Percentiles rank a stretch among this genome's conserved stretches.
Conservation (phyloP, 2,113 vertebrate genomes). For the Athene cunicularia region DNA sequence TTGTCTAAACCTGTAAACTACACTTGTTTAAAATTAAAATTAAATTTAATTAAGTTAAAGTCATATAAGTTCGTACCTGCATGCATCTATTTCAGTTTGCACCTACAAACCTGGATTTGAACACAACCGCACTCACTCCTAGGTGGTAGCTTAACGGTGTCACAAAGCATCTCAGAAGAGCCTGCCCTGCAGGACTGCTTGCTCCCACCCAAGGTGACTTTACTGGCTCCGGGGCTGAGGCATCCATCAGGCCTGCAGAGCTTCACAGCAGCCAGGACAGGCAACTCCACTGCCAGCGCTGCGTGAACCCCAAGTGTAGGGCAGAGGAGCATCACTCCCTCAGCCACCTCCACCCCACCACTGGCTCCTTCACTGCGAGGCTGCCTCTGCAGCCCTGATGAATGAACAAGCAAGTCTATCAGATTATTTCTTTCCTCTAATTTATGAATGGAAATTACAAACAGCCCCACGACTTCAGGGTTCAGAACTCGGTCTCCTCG, state of each 20-base stretch:
- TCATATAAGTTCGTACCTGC: not conserved
- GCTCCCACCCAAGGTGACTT: not conserved
- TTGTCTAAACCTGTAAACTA: not conserved
- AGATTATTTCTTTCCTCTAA: not conserved
- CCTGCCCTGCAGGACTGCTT: not conserved
- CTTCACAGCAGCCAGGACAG: not conserved
- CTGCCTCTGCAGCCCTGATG: not conserved
- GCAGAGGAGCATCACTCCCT: not conserved
- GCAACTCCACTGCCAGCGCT: not conserved
- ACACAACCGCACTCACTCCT: not conserved
- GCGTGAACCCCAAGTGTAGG: accelerated
- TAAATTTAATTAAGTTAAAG: not conserved
- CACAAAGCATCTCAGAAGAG: accelerated
- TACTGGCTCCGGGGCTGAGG: not conserved
- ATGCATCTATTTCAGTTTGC: not conserved
- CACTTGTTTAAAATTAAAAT: not conserved
- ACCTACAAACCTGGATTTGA: not conserved
- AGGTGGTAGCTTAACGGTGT: not conserved
- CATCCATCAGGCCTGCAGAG: not conserved
- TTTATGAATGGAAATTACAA: not conserved
- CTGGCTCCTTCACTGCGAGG: not conserved
- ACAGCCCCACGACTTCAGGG: not conserved
- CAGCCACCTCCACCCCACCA: not conserved
- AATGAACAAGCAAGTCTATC: not conserved
- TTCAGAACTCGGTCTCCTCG: not conserved